phyloP scores from a whole-genome alignment of 2,113 vertebrate genomes.

The Melanerpes aurifrons region DNA sequence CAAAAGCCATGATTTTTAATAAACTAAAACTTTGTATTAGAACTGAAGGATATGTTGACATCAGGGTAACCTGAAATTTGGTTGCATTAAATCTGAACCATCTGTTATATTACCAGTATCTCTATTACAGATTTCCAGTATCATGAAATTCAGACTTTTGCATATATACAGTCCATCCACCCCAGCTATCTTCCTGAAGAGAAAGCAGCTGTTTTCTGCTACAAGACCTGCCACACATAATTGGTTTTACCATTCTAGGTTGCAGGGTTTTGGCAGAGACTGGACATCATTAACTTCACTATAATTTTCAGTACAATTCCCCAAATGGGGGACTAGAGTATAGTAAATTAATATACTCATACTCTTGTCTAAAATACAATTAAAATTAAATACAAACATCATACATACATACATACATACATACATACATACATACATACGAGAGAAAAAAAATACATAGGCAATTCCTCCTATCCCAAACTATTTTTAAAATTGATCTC shows the following conservation, averaged over 20 bases:
- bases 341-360: neutral
- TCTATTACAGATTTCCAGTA: neutral
- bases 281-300: neutral
- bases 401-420: too few species aligned
- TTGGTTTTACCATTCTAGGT: neutral
- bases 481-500: neutral
- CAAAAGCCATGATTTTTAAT: neutral
- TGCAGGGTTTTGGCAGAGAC: neutral
- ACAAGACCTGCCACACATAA: neutral
- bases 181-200: neutral
- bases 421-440: neutral
- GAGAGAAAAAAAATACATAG: neutral
- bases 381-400: too few species aligned
- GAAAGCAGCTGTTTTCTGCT: neutral
- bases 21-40: neutral
- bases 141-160: neutral
- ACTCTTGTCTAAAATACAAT: neutral
- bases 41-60: neutral
- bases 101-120: neutral
- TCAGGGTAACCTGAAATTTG: neutral
- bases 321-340: neutral
- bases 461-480: neutral
- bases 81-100: neutral
- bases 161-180: neutral
- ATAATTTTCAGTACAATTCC: neutral